phyloP scores from a whole-genome alignment of 2,888 invertebrate species.

The Calameuta pallipes region DNA sequence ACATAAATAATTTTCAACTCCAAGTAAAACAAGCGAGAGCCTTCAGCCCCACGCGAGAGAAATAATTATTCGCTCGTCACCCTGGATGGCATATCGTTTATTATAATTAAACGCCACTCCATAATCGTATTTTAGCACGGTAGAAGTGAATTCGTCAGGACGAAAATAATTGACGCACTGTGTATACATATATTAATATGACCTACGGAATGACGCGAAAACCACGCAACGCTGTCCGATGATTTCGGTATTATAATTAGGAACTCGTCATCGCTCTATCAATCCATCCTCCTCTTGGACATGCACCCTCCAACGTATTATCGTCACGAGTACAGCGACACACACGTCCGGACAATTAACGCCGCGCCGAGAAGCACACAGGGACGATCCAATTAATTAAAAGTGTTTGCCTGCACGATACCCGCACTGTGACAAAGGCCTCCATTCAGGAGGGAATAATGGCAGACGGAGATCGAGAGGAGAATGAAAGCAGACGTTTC shows the following conservation, averaged over 20 bases:
- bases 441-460: not conserved
- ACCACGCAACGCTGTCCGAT: not conserved
- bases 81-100: not conserved
- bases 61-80: constrained; percentile 17
- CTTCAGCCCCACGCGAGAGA: not conserved
- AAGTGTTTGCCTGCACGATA: not conserved
- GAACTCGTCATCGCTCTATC: not conserved
- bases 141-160: not conserved
- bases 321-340: not conserved
- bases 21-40: not conserved
- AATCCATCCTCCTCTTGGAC: not conserved
- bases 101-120: constrained; percentile 9
- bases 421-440: not conserved
- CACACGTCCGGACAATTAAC: not conserved
- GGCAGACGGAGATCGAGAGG: not conserved
- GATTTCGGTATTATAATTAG: not conserved
- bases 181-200: not conserved
- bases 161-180: not conserved
- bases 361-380: not conserved
- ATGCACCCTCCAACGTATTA: not conserved
- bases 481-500: not conserved
- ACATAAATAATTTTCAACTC: not conserved
- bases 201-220: not conserved
- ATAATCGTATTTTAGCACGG: not conserved
- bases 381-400: not conserved